Evolutionary conservation across 23 tunicate species (phyloP), one percentile per base, ranked within the genome.

Genomic region (Halocynthia roretzi): DNA sequence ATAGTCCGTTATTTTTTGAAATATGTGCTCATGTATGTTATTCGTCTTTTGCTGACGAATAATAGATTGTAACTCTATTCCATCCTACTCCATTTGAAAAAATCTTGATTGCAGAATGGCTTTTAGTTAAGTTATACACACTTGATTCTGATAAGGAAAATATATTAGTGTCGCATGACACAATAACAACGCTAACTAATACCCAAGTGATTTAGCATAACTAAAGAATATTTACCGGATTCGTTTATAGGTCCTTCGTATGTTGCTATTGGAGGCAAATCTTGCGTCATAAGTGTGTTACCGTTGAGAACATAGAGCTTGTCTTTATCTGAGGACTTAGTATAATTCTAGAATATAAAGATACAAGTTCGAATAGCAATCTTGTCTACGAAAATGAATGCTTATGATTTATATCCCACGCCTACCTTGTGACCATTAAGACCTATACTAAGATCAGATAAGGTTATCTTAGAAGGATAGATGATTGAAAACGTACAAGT

Each of bases 401-500:
- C 44, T 0, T 31, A 31, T 31, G 44, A 31, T 31, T 31, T 31
- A 31, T 31, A 65, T 65, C 2, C 10, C 9, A 8, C 15, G 2
- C 31, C 19, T 65, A 20, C 10, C 10, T 9, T 10, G 0, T 65
- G 48, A 9, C 10, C 70, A 65, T 40, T 65, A 0, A 65, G 10
- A 0, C 70, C 70, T 9, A 65, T 0, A 65, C 31, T 11, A 0
- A 65, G 19, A 8, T 40, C 22, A 65, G 48, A 20, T 11, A 65
- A 15, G 10, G 70, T 65, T 20, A 65, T 15, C 19, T 48, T 11
- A 9, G 70, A 65, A 65, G 70, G 70, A 15, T 65, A 65, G 31
- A 65, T 20, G 18, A 65, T 48, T 20, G 70, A 65, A 65, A 65
- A 65, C 31, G 70, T 65, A 6, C 70, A 65, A 15, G 22, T 65